Base-by-base conservation (phyloP, 2,888 invertebrate species). In the Ormyrus thymus region DNA sequence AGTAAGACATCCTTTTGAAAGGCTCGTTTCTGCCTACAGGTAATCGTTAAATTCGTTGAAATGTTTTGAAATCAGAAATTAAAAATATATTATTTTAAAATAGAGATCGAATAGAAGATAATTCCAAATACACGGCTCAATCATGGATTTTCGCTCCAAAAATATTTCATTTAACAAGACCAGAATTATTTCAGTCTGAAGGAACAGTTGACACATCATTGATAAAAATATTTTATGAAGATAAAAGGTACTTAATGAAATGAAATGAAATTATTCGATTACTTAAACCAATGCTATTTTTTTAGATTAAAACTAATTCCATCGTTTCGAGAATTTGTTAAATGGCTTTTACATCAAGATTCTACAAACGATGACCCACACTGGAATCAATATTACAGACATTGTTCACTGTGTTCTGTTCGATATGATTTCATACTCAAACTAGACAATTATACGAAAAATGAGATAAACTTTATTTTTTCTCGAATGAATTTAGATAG, bases 21-120 rank as follows among this genome's bases (percentile, higher is more conserved):
- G 90, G 9, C 82, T 90, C 0, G 89, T 90, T 10, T 90, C 90
- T n/a, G 86, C 89, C 0, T 90, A 89, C 78, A 87, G 89, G 89
- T 89, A 86, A 79, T 61, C 53, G 29, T 29, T 29, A 29, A 29
- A 29, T 29, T 29, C 29, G 2, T 29, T 29, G 29, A 50, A 4
- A 11, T 53, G 48, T 50, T 2, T 51, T 58, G 46, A 76, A 70
- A 51, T 13, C 11, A 48, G 11, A 15, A 15, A 58, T 29, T 58
- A n/a, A 43, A 6, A 4, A 10, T 55, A 11, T 29, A 51, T 43
- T 69, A 9, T 29, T 64, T 72, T 62, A 55, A 48, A 68, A 56
- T 50, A 89, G 90, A 82, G 89, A 90, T 76, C 84, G 90, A 59
- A 86, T 90, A 78, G 89, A 87, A 81, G 89, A 90, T 71, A 89